Evolutionary conservation across 2,113 vertebrate species (phyloP).

Genomic region (Rhegmatorhina hoffmannsi): DNA sequence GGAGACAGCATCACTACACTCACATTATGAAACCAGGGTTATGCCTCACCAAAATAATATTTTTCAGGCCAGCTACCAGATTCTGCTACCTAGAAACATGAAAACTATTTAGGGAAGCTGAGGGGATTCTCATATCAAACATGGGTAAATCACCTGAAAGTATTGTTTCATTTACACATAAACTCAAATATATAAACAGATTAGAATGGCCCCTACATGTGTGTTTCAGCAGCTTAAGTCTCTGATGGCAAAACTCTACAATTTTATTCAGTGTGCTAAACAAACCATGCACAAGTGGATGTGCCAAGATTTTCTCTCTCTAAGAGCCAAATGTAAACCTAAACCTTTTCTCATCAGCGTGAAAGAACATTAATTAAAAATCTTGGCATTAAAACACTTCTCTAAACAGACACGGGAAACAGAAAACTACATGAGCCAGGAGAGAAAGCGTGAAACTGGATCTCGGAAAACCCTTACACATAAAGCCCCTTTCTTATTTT

Average conservation of each 20-base stretch:
- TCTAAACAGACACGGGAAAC: not conserved
- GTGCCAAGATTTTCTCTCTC: not conserved
- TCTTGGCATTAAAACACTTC: not conserved
- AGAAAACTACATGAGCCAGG: not conserved
- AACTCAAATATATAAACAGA: not conserved
- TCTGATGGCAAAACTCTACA: not conserved
- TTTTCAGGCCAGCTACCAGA: not conserved
- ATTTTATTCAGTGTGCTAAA: not conserved
- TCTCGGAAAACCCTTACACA: not conserved
- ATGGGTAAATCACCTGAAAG: not conserved
- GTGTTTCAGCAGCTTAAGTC: not conserved
- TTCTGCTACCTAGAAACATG: not conserved
- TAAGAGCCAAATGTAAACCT: not conserved
- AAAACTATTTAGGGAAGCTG: not conserved
- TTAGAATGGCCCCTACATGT: rapidly evolving
- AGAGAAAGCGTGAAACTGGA: not conserved
- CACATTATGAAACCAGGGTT: not conserved
- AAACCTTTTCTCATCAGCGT: not conserved
- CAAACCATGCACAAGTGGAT: not conserved
- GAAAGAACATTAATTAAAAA: not conserved
- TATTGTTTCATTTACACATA: not conserved
- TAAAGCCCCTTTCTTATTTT: not conserved
- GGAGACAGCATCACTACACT: not conserved
- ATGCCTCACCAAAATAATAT: not conserved
- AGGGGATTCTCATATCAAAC: not conserved